phyloP scores from a whole-genome alignment of 2,797 vertebrate species.

The Amphiprion clarkii region DNA sequence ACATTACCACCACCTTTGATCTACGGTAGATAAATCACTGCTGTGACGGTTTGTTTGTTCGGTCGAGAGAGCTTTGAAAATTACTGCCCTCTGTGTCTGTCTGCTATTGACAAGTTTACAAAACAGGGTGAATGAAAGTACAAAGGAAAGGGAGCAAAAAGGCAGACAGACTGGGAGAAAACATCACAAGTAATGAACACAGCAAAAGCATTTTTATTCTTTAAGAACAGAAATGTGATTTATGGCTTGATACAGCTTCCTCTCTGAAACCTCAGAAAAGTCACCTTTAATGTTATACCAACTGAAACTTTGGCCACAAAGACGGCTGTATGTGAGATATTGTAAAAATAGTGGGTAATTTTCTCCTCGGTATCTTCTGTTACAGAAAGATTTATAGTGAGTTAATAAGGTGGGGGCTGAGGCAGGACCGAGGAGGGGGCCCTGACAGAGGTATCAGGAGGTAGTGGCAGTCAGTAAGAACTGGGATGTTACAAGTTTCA shows the following conservation, averaged over 20 bases:
- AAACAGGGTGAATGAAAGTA: slow-evolving; percentile 25
- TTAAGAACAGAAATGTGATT: background rate
- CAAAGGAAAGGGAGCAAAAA: background rate
- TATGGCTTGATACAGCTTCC: background rate
- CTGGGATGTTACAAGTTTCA: background rate
- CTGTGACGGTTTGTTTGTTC: slow-evolving; percentile 49
- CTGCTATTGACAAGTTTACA: slow-evolving; percentile 30
- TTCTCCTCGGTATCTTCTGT: background rate
- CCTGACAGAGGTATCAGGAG: background rate
- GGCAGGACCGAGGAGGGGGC: no score
- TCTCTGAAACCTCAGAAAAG: background rate
- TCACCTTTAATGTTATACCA: background rate
- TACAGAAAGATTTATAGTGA: background rate
- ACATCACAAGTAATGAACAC: background rate
- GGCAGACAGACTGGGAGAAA: background rate
- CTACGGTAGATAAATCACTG: slow-evolving; percentile 61
- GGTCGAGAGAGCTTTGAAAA: slow-evolving; percentile 61
- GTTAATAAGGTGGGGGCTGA: no score
- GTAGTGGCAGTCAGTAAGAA: background rate
- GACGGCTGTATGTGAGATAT: no score
- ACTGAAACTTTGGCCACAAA: no score
- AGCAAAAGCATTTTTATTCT: slow-evolving; percentile 16
- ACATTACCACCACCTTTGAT: slow-evolving; percentile 69
- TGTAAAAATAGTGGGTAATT: background rate
- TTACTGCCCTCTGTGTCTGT: slow-evolving; percentile 37